Conservation (phyloP, 2,113 vertebrate species). For the Hystrix cristata region DNA sequence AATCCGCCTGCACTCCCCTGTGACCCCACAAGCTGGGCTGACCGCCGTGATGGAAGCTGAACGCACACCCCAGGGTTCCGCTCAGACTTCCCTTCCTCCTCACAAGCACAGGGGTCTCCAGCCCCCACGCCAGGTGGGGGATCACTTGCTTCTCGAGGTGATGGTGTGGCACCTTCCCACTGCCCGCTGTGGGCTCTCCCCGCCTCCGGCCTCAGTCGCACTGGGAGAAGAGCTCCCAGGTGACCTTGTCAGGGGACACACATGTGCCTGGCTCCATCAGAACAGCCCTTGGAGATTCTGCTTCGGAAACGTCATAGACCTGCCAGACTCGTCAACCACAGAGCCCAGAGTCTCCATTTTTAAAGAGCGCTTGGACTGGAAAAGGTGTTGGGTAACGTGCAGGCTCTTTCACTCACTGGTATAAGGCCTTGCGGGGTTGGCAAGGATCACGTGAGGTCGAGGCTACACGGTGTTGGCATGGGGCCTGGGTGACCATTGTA, state of each 20-base stretch:
- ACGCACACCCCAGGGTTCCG: background rate
- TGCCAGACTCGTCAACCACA: background rate
- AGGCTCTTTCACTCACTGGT: background rate
- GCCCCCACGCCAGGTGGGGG: accelerated
- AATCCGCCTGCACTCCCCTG: background rate
- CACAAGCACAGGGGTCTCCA: background rate
- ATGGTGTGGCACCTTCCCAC: accelerated
- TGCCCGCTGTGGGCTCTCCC: background rate
- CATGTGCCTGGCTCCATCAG: background rate
- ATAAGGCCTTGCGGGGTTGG: background rate
- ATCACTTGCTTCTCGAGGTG: background rate
- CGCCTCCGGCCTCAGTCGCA: background rate
- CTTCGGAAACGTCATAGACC: background rate
- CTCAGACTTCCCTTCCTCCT: background rate
- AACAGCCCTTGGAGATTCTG: background rate
- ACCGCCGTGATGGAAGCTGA: background rate
- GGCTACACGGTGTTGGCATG: too few relatives aligned
- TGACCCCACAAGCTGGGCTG: background rate
- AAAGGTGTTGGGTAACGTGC: background rate
- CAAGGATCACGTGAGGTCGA: background rate
- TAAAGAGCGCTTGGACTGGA: background rate
- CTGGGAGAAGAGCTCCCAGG: accelerated
- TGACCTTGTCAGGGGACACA: background rate
- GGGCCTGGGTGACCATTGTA: background rate
- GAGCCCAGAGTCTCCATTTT: background rate